Percentiles rank a stretch among this genome's conserved stretches.
Conservation (phyloP, 2,888 invertebrate genomes). For the Parelbella ahira region DNA sequence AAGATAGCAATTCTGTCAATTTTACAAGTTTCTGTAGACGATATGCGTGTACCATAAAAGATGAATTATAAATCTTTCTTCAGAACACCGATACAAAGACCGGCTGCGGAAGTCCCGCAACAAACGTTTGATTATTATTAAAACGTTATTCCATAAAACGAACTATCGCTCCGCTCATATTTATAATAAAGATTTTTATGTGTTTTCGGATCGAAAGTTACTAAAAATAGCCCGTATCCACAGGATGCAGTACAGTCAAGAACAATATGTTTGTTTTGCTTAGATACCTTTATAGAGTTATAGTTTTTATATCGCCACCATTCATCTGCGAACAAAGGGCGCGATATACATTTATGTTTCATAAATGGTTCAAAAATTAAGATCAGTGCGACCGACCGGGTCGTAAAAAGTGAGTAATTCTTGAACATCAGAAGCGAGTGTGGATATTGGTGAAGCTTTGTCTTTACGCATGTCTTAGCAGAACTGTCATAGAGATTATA, state of each 20-base stretch:
- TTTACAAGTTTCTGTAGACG: too few relatives aligned
- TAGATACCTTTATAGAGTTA: constrained; percentile 35
- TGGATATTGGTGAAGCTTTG: not conserved
- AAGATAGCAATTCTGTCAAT: too few relatives aligned
- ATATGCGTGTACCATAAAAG: too few relatives aligned
- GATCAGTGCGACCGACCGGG: constrained; percentile 8
- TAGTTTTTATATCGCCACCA: constrained; percentile 31
- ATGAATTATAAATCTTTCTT: too few relatives aligned
- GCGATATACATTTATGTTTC: constrained; percentile 1
- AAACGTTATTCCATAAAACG: constrained; percentile 66
- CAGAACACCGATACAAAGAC: constrained; percentile 9
- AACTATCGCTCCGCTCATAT: constrained; percentile 57
- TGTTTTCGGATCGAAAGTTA: constrained; percentile 64
- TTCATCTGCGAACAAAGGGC: constrained; percentile 21
- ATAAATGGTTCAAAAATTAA: constrained; percentile 4
- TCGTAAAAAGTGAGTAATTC: too few relatives aligned
- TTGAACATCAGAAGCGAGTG: too few relatives aligned
- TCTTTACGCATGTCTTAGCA: too few relatives aligned
- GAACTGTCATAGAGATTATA: too few relatives aligned
- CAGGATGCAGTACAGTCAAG: constrained; percentile 60
- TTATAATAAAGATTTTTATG: constrained; percentile 74
- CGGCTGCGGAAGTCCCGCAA: constrained; percentile 54
- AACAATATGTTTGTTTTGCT: constrained; percentile 56
- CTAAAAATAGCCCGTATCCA: constrained; percentile 44
- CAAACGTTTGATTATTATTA: constrained; percentile 58